Evolutionary conservation across 2,113 vertebrate species (phyloP).

Genomic region (Pluvianellus socialis): DNA sequence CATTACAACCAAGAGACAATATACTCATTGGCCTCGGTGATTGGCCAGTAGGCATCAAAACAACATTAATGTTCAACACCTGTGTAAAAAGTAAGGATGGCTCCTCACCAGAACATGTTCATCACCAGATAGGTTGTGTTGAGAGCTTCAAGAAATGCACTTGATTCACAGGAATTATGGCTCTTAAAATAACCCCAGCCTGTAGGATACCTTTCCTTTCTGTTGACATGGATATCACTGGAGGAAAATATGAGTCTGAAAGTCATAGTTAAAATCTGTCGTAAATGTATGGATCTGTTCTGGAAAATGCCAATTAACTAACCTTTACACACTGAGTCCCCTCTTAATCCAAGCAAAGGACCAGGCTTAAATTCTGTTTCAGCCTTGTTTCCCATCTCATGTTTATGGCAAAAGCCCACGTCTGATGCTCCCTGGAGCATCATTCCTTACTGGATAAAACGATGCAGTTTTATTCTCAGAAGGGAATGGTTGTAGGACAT

Average conservation of each 20-base stretch:
- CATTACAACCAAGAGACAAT: not conserved
- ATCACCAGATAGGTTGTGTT: not conserved
- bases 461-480: not conserved
- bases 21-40: not conserved
- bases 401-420: not conserved
- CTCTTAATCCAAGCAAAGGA: not conserved
- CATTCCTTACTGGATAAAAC: not conserved
- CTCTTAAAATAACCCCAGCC: not conserved
- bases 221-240: not conserved
- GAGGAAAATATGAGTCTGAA: not conserved
- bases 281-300: not conserved
- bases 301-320: not conserved
- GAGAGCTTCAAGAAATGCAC: not conserved
- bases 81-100: not conserved
- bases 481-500: not conserved
- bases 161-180: not conserved
- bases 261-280: not conserved
- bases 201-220: slow-evolving; percentile 1
- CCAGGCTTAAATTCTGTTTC: not conserved
- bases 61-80: not conserved
- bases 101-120: not conserved
- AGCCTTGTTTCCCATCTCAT: not conserved
- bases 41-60: not conserved
- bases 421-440: not conserved
- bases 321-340: not conserved